Base-by-base conservation (phyloP, 2,888 invertebrate species). In the Cynaeus angustus region DNA sequence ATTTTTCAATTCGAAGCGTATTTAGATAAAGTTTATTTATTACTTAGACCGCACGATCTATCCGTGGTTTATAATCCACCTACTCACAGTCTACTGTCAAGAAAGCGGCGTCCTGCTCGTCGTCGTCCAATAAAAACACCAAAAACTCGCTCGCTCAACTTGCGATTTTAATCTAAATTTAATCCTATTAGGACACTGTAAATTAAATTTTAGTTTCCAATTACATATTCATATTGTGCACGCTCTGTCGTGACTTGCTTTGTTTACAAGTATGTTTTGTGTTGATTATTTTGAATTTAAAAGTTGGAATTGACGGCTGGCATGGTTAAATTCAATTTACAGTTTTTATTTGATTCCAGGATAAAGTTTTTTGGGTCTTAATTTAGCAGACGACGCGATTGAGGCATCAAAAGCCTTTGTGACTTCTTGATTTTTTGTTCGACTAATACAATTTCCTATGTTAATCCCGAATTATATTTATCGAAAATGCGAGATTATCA, bases 201-300 rank as follows among this genome's bases (percentile, higher is more conserved):
- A 78, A 79, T 78, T 77, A 76, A 77, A 77, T 78, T 78, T 75
- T 72, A 77, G 76, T 77, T 75, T 72, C 73, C 76, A 78, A 79
- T 79, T 79, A 79, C 77, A 77, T 77, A 79, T 79, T 79, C 79
- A 79, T 79, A 75, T 76, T 77, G 66, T 66, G 53, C 55, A 59
- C 58, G 53, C 38, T 45, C n/a, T 50, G 62, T 55, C 66, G 65
- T 70, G 59, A 74, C 75, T 74, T 72, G 70, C 68, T 73, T 74
- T 78, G 73, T 77, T 74, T 76, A 77, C 67, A 67, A 59, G 59
- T 52, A 59, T 50, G 59, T 67, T 67, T 67, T 67, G 67, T 43
- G 59, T 43, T 41, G 56, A 46, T 50, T 52, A 28, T 33, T 52
- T 6, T 8, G 30, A 55, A 38, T 65, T 50, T 38, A 52, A 59